Percentiles rank a stretch among this genome's conserved stretches.
These are phyloP conservation scores for Brachyptera putata DNA, from an alignment of 2,888 invertebrate genomes.

Conservation along the genomic window DNA sequence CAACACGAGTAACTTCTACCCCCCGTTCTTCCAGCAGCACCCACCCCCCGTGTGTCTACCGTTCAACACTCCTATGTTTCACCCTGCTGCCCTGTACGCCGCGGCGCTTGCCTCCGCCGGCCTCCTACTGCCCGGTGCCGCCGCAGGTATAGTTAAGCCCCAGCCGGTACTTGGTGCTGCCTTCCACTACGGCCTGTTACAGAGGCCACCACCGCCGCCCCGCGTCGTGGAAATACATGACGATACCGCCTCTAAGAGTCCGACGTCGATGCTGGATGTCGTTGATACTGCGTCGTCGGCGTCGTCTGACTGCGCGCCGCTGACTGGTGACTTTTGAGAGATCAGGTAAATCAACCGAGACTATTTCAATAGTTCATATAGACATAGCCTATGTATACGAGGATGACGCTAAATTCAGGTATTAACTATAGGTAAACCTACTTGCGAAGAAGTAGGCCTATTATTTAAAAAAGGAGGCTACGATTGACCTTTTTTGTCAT, in stretches of 20 bases:
- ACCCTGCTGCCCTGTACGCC: constrained; percentile 32
- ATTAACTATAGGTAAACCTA: too few relatives aligned
- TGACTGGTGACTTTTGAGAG: constrained; percentile 21
- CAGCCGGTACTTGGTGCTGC: constrained; percentile 26
- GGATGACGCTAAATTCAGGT: too few relatives aligned
- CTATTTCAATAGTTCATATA: too few relatives aligned
- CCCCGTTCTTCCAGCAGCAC: constrained; percentile 27
- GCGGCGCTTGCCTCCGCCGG: constrained; percentile 33
- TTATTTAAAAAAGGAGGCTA: too few relatives aligned
- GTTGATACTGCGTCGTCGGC: constrained; percentile 30
- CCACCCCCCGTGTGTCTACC: constrained; percentile 29
- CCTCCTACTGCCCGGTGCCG: constrained; percentile 27
- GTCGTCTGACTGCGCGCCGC: constrained; percentile 23
- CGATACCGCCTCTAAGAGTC: constrained; percentile 16
- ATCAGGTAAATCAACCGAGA: too few relatives aligned
- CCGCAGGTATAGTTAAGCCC: constrained; percentile 25
- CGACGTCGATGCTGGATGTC: constrained; percentile 28
- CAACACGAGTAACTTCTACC: constrained; percentile 11
- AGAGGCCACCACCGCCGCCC: constrained; percentile 4
- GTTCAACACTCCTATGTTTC: constrained; percentile 19
- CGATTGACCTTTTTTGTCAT: too few relatives aligned
- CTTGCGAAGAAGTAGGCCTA: too few relatives aligned
- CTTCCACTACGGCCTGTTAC: constrained; percentile 21
- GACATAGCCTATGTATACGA: too few relatives aligned
- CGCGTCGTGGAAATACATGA: constrained; percentile 8